Evolutionary conservation across 2,797 vertebrate genomes (phyloP).

Genomic region (Emydoidea blandingii): DNA sequence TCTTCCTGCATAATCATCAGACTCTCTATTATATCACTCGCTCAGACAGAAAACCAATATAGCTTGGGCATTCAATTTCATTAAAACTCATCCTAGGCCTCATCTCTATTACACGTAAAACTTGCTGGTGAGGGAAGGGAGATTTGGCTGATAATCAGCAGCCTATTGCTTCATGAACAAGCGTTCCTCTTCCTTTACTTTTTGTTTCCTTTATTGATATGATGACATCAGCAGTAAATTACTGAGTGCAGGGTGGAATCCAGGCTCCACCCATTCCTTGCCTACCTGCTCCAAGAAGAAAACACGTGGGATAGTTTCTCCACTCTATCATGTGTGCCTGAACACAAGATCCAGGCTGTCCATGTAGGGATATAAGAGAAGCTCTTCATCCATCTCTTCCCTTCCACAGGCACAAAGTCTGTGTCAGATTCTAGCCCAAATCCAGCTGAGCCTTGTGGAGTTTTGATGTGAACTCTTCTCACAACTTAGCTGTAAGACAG

Average conservation of each 20-base stretch:
- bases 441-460: neutral
- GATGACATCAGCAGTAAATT: slow-evolving; percentile 17
- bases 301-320: neutral
- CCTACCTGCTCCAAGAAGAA: slow-evolving; percentile 19
- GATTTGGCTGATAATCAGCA: slow-evolving; percentile 70
- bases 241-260: slow-evolving; percentile 18
- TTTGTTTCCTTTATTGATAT: slow-evolving; percentile 68
- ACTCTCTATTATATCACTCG: slow-evolving; percentile 65
- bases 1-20: slow-evolving; percentile 14
- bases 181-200: slow-evolving; percentile 57
- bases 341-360: neutral
- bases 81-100: slow-evolving; percentile 62
- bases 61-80: slow-evolving; percentile 50
- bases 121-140: slow-evolving; percentile 62
- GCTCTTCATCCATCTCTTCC: slow-evolving; percentile 9
- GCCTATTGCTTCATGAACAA: slow-evolving; percentile 50
- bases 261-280: slow-evolving; percentile 50
- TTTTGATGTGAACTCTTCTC: neutral
- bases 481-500: accelerated
- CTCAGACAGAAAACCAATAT: slow-evolving; percentile 56
- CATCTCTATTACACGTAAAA: slow-evolving; percentile 59
- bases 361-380: neutral
- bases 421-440: neutral
- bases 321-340: neutral
- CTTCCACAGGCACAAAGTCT: slow-evolving; percentile 10